phyloP scores from a whole-genome alignment of 2,113 vertebrate genomes.

The Xiphophorus maculatus region DNA sequence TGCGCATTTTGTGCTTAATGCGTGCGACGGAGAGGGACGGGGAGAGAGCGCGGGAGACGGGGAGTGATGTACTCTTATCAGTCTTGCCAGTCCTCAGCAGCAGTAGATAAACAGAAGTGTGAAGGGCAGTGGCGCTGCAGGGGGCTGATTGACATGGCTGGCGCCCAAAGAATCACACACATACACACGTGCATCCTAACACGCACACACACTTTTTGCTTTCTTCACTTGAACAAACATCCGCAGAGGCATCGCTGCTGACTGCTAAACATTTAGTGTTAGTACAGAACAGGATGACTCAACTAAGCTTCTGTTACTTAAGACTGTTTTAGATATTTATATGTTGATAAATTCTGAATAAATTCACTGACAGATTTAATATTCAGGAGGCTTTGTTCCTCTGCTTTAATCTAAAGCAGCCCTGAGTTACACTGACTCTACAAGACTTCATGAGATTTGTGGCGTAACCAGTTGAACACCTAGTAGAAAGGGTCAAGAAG shows the following conservation, averaged over 20 bases:
- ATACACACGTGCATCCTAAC: slow-evolving; percentile 23
- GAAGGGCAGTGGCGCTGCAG: slow-evolving; percentile 79
- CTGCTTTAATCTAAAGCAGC: not conserved
- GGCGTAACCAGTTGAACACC: not conserved
- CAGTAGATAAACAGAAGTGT: slow-evolving; percentile 80
- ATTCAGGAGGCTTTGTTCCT: not conserved
- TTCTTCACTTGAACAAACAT: slow-evolving; percentile 54
- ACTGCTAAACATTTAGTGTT: slow-evolving; percentile 22
- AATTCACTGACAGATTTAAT: not conserved
- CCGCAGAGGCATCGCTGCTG: slow-evolving; percentile 40
- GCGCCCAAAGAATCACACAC: slow-evolving; percentile 69
- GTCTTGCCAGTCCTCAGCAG: slow-evolving; percentile 78
- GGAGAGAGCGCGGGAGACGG: slow-evolving; percentile 46
- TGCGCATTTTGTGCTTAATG: slow-evolving; percentile 27
- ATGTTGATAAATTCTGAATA: not conserved
- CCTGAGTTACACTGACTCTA: not conserved
- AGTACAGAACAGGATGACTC: slow-evolving; percentile 1
- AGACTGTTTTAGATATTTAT: not conserved
- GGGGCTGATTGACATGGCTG: slow-evolving; percentile 81
- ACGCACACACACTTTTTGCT: slow-evolving; percentile 25
- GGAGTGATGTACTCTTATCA: slow-evolving; percentile 76
- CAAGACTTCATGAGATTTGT: not conserved
- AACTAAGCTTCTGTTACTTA: not conserved
- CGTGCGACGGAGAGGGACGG: slow-evolving; percentile 29
- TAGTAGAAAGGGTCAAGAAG: not conserved